Evolutionary conservation across 2,888 invertebrate species (phyloP).

Genomic region (Electrophaes corylata): DNA sequence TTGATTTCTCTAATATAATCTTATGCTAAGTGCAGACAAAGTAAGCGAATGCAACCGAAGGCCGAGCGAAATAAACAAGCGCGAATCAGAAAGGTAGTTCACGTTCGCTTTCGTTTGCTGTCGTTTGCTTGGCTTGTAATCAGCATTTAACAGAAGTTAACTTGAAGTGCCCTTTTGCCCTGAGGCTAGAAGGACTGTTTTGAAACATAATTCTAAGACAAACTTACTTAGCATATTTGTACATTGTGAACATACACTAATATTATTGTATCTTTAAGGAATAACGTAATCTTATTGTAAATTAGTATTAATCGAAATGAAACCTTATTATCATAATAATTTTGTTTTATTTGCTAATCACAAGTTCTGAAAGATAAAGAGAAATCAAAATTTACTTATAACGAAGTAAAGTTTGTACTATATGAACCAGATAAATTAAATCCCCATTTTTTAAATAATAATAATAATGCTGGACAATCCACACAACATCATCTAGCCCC

Average conservation of each 20-base stretch:
- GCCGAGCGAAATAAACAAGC: background rate
- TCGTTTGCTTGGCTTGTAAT: background rate
- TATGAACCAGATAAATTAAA: no score
- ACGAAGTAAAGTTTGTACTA: no score
- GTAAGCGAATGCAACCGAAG: background rate
- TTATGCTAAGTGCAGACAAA: slow-evolving; percentile 21
- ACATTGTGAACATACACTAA: slow-evolving; percentile 83
- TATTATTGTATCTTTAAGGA: slow-evolving; percentile 52
- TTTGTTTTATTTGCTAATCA: slow-evolving; percentile 73
- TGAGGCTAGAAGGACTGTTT: slow-evolving; percentile 77
- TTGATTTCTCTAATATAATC: slow-evolving; percentile 52
- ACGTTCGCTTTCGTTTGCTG: background rate
- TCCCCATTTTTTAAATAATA: no score
- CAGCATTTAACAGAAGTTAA: slow-evolving; percentile 55
- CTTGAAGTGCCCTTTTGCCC: slow-evolving; percentile 80
- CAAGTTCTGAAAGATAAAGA: no score
- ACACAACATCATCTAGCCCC: no score
- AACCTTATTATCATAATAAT: slow-evolving; percentile 82
- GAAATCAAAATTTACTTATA: no score
- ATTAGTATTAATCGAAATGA: slow-evolving; percentile 83
- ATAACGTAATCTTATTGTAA: slow-evolving; percentile 79
- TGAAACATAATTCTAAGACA: slow-evolving; percentile 75
- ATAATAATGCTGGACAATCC: no score
- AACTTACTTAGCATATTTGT: slow-evolving; percentile 71
- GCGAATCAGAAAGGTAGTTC: background rate